Evolutionary conservation across 2,888 invertebrate species (phyloP).

Genomic region (Callyntrura sp.): DNA sequence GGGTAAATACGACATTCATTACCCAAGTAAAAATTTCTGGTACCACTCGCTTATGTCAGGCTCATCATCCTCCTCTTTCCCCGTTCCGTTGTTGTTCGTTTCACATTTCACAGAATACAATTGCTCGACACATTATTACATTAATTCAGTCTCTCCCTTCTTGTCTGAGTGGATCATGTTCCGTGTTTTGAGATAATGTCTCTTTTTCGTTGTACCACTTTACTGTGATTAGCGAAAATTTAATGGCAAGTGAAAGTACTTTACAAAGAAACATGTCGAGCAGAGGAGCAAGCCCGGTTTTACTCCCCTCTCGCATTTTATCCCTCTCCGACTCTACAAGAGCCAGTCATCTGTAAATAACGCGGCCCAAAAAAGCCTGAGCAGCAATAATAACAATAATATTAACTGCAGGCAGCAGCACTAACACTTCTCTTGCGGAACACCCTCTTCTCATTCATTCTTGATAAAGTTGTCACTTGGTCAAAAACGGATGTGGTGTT

Average conservation of each 20-base stretch:
- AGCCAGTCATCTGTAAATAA: not conserved
- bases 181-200: not conserved
- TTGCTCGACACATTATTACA: not conserved
- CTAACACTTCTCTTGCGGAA: not conserved
- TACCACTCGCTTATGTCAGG: not conserved
- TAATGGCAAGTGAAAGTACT: constrained; percentile 37
- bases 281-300: not conserved
- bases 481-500: constrained; percentile 59
- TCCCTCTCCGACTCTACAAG: not conserved
- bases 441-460: constrained; percentile 21
- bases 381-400: constrained; percentile 12
- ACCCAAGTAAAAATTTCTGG: not conserved
- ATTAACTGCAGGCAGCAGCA: not conserved
- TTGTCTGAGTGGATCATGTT: constrained; percentile 1
- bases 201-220: not conserved
- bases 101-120: not conserved
- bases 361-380: not conserved
- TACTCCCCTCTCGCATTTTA: not conserved
- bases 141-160: not conserved
- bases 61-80: not conserved
- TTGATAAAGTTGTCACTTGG: constrained; percentile 70
- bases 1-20: not conserved
- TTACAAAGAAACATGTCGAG: not conserved
- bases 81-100: not conserved
- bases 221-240: constrained; percentile 36